Percentiles rank a stretch among this genome's conserved stretches.
Evolutionary conservation across 2,888 invertebrate genomes (phyloP).

Genomic region (Pyralis farinalis): DNA sequence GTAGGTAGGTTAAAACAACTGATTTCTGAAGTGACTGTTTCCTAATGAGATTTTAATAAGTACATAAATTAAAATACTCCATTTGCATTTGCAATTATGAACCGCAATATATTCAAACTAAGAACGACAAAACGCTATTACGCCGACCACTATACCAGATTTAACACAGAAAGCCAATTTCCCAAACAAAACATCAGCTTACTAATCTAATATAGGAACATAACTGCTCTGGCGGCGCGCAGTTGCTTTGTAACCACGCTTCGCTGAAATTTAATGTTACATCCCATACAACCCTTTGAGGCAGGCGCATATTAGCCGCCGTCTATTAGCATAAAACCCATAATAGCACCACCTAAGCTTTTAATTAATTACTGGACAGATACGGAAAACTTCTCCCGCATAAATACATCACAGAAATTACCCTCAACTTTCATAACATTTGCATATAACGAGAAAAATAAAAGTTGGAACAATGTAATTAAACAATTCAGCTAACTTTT

Average conservation of each 20-base stretch:
- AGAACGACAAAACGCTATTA: background rate
- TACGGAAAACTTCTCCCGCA: slow-evolving; percentile 41
- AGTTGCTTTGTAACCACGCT: slow-evolving; percentile 44
- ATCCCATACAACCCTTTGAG: slow-evolving; percentile 58
- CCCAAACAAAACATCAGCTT: slow-evolving; percentile 27
- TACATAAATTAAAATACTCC: too few relatives aligned
- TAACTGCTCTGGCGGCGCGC: slow-evolving; percentile 25
- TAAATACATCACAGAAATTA: slow-evolving; percentile 29
- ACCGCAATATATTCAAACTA: background rate
- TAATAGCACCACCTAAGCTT: slow-evolving; percentile 65
- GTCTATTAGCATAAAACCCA: slow-evolving; percentile 74
- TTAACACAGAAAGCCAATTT: slow-evolving; percentile 1
- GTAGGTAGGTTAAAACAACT: too few relatives aligned
- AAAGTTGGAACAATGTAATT: slow-evolving; percentile 28
- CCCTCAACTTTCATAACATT: slow-evolving; percentile 40
- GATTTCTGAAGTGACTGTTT: too few relatives aligned
- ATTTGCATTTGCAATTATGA: too few relatives aligned
- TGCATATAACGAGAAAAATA: slow-evolving; percentile 22
- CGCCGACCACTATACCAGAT: background rate
- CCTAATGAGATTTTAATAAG: too few relatives aligned
- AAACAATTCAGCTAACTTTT: slow-evolving; percentile 29
- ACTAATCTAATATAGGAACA: slow-evolving; percentile 47
- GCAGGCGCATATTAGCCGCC: slow-evolving; percentile 60
- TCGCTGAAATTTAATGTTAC: slow-evolving; percentile 63
- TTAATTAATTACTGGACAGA: slow-evolving; percentile 72